Conservation (phyloP, 2,888 invertebrate species). For the Epistrophella euchroma region DNA sequence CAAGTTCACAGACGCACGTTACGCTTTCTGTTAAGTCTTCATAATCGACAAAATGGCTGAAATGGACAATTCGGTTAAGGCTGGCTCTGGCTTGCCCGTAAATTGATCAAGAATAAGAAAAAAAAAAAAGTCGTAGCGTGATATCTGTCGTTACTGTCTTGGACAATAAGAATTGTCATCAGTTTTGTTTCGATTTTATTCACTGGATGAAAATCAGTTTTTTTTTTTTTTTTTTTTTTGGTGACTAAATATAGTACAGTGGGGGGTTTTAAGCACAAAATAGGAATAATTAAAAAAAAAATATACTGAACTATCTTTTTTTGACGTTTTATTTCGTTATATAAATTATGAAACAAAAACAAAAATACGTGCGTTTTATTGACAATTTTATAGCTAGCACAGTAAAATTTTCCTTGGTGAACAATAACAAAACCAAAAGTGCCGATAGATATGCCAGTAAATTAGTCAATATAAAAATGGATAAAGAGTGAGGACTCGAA, state of each 20-base stretch:
- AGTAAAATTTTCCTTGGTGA: no score
- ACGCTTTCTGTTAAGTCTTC: conserved; percentile 62
- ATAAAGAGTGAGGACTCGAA: no score
- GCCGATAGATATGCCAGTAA: no score
- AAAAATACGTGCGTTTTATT: no score
- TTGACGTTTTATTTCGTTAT: no score
- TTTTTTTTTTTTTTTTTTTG: neutral
- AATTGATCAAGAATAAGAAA: conserved; percentile 12
- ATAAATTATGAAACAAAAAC: no score
- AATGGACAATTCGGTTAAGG: conserved; percentile 57
- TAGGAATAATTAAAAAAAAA: neutral
- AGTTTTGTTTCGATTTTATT: conserved; percentile 47
- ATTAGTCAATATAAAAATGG: no score
- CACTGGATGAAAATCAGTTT: conserved; percentile 50
- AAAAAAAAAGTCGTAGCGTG: neutral
- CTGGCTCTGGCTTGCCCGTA: conserved; percentile 17
- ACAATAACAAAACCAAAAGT: no score
- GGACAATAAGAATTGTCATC: conserved; percentile 55
- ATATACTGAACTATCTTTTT: no score
- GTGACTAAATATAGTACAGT: neutral
- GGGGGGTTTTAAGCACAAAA: neutral
- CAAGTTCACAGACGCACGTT: conserved; percentile 29
- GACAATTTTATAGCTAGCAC: no score
- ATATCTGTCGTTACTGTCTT: neutral
- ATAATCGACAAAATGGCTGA: conserved; percentile 68